These are phyloP conservation scores for Deroptyus accipitrinus DNA, from an alignment of 2,113 vertebrate genomes.

Conservation along the genomic window DNA sequence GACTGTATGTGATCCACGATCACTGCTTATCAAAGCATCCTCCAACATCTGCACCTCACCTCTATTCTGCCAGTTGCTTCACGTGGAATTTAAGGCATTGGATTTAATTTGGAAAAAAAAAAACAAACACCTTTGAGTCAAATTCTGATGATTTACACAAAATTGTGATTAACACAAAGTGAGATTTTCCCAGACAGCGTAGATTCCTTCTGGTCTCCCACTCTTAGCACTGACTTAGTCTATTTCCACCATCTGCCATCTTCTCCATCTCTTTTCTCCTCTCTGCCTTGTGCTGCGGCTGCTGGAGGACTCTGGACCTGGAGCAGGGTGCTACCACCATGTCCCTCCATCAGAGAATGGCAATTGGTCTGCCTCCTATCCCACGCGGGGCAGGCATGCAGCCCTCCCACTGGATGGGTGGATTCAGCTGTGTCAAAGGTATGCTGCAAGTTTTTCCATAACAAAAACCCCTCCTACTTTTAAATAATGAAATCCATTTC, in stretches of 20 bases:
- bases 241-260: not conserved
- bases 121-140: not conserved
- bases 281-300: not conserved
- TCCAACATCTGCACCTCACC: not conserved
- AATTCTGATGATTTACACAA: not conserved
- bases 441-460: not conserved
- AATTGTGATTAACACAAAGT: not conserved
- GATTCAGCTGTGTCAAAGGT: not conserved
- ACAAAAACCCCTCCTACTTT: not conserved
- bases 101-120: not conserved
- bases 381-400: fast-evolving
- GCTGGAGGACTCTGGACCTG: not conserved
- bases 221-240: not conserved
- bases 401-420: not conserved
- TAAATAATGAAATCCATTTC: not conserved
- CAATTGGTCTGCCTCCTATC: not conserved
- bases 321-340: not conserved
- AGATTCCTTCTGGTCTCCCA: not conserved
- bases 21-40: not conserved
- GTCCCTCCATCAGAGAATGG: not conserved
- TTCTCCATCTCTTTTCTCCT: not conserved
- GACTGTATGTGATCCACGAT: not conserved
- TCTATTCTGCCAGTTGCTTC: not conserved
- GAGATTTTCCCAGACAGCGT: not conserved
- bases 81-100: not conserved